phyloP scores from a whole-genome alignment of 2,797 vertebrate species.

The Cirrhinus molitorella region DNA sequence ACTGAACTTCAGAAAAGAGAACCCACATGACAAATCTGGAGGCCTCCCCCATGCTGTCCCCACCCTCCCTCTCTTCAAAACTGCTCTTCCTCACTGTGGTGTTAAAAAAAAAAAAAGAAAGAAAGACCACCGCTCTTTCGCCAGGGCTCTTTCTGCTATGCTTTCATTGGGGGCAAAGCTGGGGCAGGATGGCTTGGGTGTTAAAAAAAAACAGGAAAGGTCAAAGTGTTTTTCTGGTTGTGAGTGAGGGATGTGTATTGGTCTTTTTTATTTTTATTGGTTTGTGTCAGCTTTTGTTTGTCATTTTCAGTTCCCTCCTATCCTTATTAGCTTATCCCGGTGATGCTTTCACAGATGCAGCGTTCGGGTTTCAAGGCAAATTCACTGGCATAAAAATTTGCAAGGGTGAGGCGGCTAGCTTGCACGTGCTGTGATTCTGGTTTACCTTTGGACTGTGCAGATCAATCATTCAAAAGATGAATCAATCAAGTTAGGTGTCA shows the following conservation, averaged over 20 bases:
- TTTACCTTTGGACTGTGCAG: background rate
- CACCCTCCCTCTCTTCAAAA: slow-evolving; percentile 35
- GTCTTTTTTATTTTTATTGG: background rate
- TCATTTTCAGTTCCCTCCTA: background rate
- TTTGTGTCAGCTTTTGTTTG: slow-evolving; percentile 15
- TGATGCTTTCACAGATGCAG: background rate
- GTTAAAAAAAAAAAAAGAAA: background rate
- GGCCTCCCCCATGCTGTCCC: slow-evolving; percentile 36
- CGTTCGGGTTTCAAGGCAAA: slow-evolving; percentile 40
- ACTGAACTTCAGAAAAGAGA: slow-evolving; percentile 46
- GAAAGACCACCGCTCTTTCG: slow-evolving; percentile 21
- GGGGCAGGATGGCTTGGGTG: slow-evolving; percentile 42
- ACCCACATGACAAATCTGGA: slow-evolving; percentile 43
- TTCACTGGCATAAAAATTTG: slow-evolving; percentile 21
- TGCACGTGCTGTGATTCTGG: background rate
- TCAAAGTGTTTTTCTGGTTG: slow-evolving; percentile 10
- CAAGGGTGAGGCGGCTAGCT: slow-evolving; percentile 38
- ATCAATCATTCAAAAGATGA: background rate
- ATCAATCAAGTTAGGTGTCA: background rate
- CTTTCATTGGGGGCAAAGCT: slow-evolving; percentile 34
- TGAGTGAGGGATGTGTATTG: slow-evolving; percentile 2
- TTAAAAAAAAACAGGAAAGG: background rate
- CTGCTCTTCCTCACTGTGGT: slow-evolving; percentile 49
- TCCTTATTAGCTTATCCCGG: slow-evolving; percentile 1
- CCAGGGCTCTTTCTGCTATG: slow-evolving; percentile 45